phyloP scores from a whole-genome alignment of 2,113 vertebrate genomes.

The Cryptotis parvus region DNA sequence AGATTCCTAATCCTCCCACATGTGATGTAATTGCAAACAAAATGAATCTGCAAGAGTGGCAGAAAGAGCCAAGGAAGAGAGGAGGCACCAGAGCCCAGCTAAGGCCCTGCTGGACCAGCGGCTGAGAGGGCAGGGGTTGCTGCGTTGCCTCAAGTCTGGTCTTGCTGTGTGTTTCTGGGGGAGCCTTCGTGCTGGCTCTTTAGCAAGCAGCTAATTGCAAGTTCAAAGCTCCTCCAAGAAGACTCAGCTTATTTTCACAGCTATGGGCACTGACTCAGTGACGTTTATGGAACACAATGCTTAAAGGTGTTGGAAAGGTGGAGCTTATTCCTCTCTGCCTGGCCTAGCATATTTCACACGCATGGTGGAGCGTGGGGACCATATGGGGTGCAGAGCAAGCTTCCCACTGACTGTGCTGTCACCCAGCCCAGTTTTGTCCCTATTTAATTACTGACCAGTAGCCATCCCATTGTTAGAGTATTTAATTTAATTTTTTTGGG shows the following conservation, averaged over 20 bases:
- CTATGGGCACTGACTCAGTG: not conserved
- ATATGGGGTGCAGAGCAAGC: too few species aligned
- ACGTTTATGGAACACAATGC: not conserved
- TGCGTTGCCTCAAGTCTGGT: not conserved
- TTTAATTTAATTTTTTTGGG: too few species aligned
- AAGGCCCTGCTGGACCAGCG: too few species aligned
- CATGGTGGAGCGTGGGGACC: too few species aligned
- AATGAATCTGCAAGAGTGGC: not conserved
- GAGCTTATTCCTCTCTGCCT: not conserved
- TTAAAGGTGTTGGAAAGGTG: not conserved
- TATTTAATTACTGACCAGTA: too few species aligned
- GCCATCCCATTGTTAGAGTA: too few species aligned
- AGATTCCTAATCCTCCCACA: not conserved
- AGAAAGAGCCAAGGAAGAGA: not conserved
- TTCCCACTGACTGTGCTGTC: too few species aligned
- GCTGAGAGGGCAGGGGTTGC: not conserved
- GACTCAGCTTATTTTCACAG: slow-evolving; percentile 32
- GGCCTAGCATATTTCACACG: not conserved
- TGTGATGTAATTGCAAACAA: not conserved
- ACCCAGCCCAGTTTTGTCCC: too few species aligned
- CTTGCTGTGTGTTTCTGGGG: not conserved
- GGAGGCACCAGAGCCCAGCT: not conserved
- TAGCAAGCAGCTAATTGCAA: not conserved
- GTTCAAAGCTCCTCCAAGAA: slow-evolving; percentile 7
- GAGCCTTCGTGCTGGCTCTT: not conserved